Percentiles rank a stretch among this genome's conserved stretches.
Evolutionary conservation across 2,888 invertebrate genomes (phyloP).

Genomic region (Ferdinandea cuprea): DNA sequence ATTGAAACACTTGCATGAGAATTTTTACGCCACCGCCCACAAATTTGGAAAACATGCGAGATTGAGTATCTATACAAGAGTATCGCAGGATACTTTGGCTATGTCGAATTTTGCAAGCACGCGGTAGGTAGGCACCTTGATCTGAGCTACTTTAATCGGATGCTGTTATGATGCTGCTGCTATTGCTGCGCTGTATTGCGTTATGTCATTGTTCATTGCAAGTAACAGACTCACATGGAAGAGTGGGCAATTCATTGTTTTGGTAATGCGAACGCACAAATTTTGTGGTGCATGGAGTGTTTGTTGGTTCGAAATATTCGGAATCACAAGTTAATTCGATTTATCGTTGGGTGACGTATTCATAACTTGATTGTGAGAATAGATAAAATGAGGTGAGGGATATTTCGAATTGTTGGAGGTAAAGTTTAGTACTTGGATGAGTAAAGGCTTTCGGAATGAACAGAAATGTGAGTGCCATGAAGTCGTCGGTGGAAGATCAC

Average conservation of each 20-base stretch:
- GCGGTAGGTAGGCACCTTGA: conserved; percentile 11
- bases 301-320: conserved; percentile 28
- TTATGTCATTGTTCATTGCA: conserved; percentile 11
- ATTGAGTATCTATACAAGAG: conserved; percentile 31
- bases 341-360: conserved; percentile 52
- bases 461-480: too few species aligned
- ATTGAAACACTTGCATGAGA: conserved; percentile 22
- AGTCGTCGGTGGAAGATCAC: too few species aligned
- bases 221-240: conserved; percentile 14
- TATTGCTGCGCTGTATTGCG: not conserved
- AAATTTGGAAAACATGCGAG: conserved; percentile 60
- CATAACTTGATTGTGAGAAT: conserved; percentile 58
- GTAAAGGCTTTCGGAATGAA: too few species aligned
- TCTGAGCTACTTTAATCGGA: conserved; percentile 47
- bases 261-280: conserved; percentile 22
- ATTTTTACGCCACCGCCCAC: conserved; percentile 11
- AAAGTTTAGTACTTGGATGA: too few species aligned
- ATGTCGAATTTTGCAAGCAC: too few species aligned
- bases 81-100: conserved; percentile 3
- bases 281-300: conserved; percentile 21
- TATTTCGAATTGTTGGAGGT: too few species aligned
- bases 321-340: conserved; percentile 68
- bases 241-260: conserved; percentile 12
- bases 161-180: not conserved
- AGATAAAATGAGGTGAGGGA: too few species aligned